Conservation (phyloP, 2,797 vertebrate species). For the Chaenodraco wilsoni region DNA sequence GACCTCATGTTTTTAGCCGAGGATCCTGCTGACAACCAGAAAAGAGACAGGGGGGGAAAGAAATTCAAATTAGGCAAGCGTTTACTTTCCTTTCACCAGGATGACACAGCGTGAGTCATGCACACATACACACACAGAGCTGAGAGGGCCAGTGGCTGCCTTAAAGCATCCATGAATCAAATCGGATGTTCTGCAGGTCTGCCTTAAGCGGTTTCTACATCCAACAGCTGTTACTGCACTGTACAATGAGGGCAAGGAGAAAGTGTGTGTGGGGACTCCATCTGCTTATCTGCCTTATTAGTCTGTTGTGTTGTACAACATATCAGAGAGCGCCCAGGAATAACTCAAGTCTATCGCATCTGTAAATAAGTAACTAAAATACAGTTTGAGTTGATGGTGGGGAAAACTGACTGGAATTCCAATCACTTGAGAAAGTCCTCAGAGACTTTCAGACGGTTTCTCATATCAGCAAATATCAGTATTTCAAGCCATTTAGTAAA, state of each 20-base stretch:
- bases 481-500: conserved; percentile 31
- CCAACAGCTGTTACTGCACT: conserved; percentile 66
- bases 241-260: conserved; percentile 47
- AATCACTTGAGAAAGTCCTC: conserved; percentile 38
- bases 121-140: conserved; percentile 63
- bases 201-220: conserved; percentile 71
- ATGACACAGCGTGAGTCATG: conserved; percentile 65
- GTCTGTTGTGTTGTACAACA: conserved; percentile 52
- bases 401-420: conserved; percentile 46
- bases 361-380: conserved; percentile 59
- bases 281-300: conserved; percentile 42
- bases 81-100: conserved; percentile 34
- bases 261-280: conserved; percentile 25
- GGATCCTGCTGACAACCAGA: conserved; percentile 87
- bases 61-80: conserved; percentile 48
- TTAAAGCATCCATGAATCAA: conserved; percentile 71
- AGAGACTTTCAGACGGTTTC: conserved; percentile 21
- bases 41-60: conserved; percentile 2
- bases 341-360: conserved; percentile 54
- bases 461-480: conserved; percentile 6
- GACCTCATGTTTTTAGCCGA: conserved; percentile 91
- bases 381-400: conserved; percentile 38
- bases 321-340: conserved; percentile 51
- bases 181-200: conserved; percentile 66
- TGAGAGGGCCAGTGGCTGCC: conserved; percentile 49